These are phyloP conservation scores for Odontamblyopus lacepedii DNA, from an alignment of 2,797 vertebrate genomes.

Conservation along the genomic window DNA sequence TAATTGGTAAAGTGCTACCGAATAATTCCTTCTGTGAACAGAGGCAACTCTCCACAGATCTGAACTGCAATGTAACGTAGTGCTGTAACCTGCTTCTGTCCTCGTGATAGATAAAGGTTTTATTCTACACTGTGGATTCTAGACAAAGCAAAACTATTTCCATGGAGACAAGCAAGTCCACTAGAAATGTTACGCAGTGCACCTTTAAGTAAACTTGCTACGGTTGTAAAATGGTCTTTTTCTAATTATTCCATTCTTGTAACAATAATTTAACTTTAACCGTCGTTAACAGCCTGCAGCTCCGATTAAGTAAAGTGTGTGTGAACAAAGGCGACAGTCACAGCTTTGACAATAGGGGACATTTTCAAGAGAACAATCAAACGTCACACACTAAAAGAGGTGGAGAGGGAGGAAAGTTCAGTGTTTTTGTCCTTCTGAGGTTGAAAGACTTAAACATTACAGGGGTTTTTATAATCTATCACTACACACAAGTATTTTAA, in stretches of 20 bases:
- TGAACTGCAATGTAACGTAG: too few relatives aligned
- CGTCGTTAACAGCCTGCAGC: not conserved
- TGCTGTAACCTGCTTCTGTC: too few relatives aligned
- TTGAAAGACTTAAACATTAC: conserved; percentile 1
- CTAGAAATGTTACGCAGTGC: too few relatives aligned
- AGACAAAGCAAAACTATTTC: too few relatives aligned
- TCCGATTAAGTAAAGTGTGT: not conserved
- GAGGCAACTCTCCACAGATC: too few relatives aligned
- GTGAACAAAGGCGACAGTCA: conserved; percentile 9
- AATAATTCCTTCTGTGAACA: too few relatives aligned
- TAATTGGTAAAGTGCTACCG: too few relatives aligned
- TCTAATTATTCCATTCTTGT: too few relatives aligned
- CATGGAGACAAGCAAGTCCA: too few relatives aligned
- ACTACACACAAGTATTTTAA: not conserved
- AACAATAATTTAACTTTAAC: not conserved
- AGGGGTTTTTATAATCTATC: conserved; percentile 2
- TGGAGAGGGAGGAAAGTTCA: not conserved
- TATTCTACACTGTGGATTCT: too few relatives aligned
- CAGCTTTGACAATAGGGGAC: not conserved
- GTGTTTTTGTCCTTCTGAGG: not conserved
- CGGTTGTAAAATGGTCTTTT: not conserved
- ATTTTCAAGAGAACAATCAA: conserved; percentile 7
- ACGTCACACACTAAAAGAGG: not conserved
- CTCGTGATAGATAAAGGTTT: too few relatives aligned
- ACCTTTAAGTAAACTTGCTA: not conserved